Evolutionary conservation across 2,113 vertebrate genomes (phyloP), one percentile per base, ranked within the genome.

Genomic region (Indicator maculatus): DNA sequence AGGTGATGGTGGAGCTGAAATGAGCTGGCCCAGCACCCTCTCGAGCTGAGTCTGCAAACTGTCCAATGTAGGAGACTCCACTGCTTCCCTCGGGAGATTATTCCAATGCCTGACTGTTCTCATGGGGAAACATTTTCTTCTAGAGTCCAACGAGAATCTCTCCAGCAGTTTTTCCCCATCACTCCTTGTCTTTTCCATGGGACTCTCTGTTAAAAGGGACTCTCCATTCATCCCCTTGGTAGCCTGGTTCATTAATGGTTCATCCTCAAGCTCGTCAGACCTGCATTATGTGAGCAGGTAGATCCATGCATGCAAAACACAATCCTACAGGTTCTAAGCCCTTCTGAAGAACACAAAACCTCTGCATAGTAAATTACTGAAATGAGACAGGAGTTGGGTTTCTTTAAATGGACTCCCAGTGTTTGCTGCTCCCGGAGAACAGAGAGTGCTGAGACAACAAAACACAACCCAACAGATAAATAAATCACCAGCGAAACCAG

Each of bases 271-370:
- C 93, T 97, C 96, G 96, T 97, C 97, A 97, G 95, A 80, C 82
- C 97, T 96, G 96, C 97, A 98, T 98, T 97, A 96, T 36, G 52
- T 96, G 94, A 96, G 85, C 97, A 97, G 98, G 97, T 97, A 97
- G 96, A 95, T 80, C 97, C 91, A 56, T 86, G 96, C 90, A 96
- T 97, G 96, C 97, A 90, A 94, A 96, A 97, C n/a, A 14, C 80
- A 79, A 97, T 97, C 97, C 97, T 90, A 97, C 93, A 91, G 92
- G 96, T 94, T 95, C 96, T 94, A 97, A 98, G 98, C 96, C 95
- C 89, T 98, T 96, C 98, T 96, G 96, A 97, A 96, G 97, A 96
- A 90, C 93, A 93, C 94, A 88, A 93, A 95, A 96, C 92, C 93
- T 93, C 90, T 77, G 88, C 95, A 85, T 79, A 93, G 94, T 96